These are phyloP conservation scores for Otolemur garnettii DNA, from an alignment of 2,113 vertebrate genomes.

Conservation along the genomic window DNA sequence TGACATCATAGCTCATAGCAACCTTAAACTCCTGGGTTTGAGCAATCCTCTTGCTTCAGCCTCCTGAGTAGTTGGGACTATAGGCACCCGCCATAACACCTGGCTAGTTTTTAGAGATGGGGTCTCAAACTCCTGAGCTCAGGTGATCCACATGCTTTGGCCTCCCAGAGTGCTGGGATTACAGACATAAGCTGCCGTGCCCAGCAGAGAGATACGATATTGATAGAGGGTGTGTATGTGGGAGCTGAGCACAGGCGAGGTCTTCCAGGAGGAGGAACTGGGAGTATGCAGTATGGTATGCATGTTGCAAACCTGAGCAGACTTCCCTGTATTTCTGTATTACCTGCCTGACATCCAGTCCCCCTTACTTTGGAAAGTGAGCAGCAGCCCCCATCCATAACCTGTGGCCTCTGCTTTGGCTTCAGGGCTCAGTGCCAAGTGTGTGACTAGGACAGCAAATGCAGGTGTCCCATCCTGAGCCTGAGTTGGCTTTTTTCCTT, in stretches of 20 bases:
- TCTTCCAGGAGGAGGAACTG: neutral
- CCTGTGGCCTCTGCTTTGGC: neutral
- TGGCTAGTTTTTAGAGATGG: too few relatives aligned
- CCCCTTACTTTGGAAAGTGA: neutral
- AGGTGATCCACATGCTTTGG: too few relatives aligned
- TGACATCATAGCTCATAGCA: too few relatives aligned
- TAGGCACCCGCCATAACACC: too few relatives aligned
- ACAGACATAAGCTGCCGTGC: too few relatives aligned
- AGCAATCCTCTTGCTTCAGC: too few relatives aligned
- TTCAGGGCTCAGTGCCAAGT: neutral
- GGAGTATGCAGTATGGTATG: rapidly evolving
- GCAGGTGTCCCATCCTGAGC: neutral
- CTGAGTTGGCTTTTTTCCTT: neutral
- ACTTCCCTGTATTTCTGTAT: rapidly evolving
- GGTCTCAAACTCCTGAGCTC: too few relatives aligned
- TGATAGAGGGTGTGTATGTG: neutral
- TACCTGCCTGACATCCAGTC: too few relatives aligned
- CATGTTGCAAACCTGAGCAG: neutral
- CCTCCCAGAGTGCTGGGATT: too few relatives aligned
- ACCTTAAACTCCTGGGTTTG: too few relatives aligned
- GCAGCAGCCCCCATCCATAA: neutral
- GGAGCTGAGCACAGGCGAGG: neutral
- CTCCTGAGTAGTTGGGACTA: too few relatives aligned
- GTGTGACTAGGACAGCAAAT: neutral
- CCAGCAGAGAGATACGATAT: neutral